A percentile compares a stretch with the other conserved stretches of the same genome.
Conservation (phyloP, 92 coral and sea anemone species). For the Bergia puertoricense region DNA sequence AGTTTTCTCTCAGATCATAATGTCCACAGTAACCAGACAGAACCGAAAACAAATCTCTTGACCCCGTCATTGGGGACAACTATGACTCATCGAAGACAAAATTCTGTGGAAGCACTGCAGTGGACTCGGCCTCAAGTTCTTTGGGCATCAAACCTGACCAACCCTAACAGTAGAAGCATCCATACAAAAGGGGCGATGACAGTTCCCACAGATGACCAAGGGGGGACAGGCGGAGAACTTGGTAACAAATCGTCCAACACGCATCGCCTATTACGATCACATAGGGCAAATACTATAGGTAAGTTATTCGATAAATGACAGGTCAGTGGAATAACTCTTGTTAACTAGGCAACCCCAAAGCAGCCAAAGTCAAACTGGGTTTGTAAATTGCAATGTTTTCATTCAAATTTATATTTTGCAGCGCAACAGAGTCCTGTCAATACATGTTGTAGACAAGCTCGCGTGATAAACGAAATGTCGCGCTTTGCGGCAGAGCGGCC, state of each 20-base stretch:
- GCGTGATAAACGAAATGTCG: no score
- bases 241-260: not conserved
- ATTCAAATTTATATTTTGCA: no score
- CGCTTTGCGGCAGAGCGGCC: no score
- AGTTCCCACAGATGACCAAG: not conserved
- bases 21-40: not conserved
- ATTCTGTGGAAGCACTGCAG: not conserved
- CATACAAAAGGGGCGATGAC: not conserved
- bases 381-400: no score
- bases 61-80: not conserved
- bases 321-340: no score
- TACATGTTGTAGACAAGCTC: no score
- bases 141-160: not conserved
- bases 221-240: not conserved
- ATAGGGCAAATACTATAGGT: constrained; percentile 2
- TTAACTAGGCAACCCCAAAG: no score
- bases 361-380: no score
- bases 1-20: not conserved
- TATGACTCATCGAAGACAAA: not conserved
- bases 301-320: not conserved
- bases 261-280: not conserved
- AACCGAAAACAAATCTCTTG: not conserved
- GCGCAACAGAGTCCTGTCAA: no score
- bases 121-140: not conserved
- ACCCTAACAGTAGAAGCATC: no score